Percentiles rank a stretch among this genome's conserved stretches.
phyloP scores from a whole-genome alignment of 2,113 vertebrate genomes.

The Cettia cetti region DNA sequence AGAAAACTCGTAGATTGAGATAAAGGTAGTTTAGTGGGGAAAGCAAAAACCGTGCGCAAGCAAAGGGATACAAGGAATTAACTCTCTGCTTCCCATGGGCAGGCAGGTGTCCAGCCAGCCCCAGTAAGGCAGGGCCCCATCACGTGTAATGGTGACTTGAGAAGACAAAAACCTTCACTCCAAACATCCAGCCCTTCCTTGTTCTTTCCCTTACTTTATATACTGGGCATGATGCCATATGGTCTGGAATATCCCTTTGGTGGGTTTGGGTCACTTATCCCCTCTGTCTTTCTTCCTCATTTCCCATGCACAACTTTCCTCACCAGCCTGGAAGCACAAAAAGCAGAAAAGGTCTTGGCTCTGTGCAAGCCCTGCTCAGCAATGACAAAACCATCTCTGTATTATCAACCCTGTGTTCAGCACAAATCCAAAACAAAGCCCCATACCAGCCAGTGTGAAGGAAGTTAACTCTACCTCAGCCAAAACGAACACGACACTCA shows the following conservation, averaged over 20 bases:
- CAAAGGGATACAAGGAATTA: neutral
- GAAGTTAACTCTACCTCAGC: neutral
- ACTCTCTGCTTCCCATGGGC: neutral
- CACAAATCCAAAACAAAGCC: neutral
- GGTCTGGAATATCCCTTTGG: neutral
- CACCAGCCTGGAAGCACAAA: accelerated
- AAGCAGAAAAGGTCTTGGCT: neutral
- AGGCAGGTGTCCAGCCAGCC: neutral
- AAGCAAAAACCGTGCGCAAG: neutral
- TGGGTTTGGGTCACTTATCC: neutral
- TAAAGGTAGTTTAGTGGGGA: neutral
- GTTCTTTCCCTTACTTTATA: neutral
- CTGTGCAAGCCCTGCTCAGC: neutral
- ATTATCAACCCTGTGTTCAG: neutral
- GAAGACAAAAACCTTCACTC: neutral
- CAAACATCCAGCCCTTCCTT: neutral
- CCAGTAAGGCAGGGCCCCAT: neutral
- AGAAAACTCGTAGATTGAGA: neutral
- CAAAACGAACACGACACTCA: neutral
- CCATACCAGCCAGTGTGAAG: neutral
- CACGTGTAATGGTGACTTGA: accelerated
- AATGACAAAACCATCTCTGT: neutral
- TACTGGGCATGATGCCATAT: neutral
- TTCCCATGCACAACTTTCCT: neutral
- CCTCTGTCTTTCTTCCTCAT: neutral